A percentile compares a stretch with the other conserved stretches of the same genome.
Conservation (phyloP, 2,113 vertebrate species). For the Podilymbus podiceps region DNA sequence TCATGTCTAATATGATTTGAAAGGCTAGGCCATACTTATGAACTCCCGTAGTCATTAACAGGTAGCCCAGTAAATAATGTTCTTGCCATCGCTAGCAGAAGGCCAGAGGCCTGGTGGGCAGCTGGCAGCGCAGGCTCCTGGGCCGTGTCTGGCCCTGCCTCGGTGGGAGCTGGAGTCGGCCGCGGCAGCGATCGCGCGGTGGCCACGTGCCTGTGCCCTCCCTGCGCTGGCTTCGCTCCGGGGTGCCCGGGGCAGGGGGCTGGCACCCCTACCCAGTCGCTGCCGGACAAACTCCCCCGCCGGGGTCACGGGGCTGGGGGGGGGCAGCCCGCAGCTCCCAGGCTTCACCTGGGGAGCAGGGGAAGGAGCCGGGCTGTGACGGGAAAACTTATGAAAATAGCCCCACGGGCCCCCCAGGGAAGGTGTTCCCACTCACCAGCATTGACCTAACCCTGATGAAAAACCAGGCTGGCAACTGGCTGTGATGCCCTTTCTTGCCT, state of each 20-base stretch:
- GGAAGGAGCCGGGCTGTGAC: neutral
- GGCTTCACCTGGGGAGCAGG: neutral
- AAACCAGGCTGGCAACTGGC: neutral
- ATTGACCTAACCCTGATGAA: neutral
- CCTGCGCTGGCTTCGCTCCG: accelerated
- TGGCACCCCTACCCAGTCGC: neutral
- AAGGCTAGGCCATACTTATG: accelerated
- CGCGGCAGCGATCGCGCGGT: accelerated
- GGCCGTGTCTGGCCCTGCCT: neutral
- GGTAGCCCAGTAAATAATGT: neutral
- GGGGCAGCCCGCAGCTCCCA: accelerated
- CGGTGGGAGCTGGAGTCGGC: accelerated
- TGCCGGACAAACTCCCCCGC: neutral
- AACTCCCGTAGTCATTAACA: neutral
- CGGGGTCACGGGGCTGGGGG: accelerated
- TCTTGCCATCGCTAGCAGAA: neutral
- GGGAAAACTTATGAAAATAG: neutral
- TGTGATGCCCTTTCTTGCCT: neutral
- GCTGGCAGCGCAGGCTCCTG: neutral
- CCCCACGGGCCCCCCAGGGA: neutral
- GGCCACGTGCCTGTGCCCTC: neutral
- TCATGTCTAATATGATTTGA: neutral
- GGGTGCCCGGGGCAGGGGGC: accelerated
- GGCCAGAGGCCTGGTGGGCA: neutral
- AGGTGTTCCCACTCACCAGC: neutral